phyloP scores from a whole-genome alignment of 2,113 vertebrate genomes.

The Limnothrissa miodon region DNA sequence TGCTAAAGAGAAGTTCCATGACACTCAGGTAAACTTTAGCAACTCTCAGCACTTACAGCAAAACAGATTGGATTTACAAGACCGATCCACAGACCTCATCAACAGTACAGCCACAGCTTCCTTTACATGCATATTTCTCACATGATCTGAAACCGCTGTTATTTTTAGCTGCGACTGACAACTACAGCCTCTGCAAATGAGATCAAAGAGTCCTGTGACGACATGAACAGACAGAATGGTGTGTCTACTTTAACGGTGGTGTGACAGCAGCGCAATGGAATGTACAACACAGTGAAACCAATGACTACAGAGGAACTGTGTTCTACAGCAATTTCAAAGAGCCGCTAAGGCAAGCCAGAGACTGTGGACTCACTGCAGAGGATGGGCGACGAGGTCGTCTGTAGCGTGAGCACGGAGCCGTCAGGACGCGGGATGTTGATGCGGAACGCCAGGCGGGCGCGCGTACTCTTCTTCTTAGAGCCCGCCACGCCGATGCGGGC shows the following conservation, averaged over 20 bases:
- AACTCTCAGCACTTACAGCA: not conserved
- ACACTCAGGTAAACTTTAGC: not conserved
- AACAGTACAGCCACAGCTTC: no score
- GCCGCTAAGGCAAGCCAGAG: not conserved
- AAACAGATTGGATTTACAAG: no score
- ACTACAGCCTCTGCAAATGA: not conserved
- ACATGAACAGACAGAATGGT: not conserved
- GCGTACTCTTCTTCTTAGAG: slow-evolving; percentile 98
- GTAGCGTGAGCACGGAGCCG: slow-evolving; percentile 85
- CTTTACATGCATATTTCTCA: not conserved
- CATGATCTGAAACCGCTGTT: not conserved
- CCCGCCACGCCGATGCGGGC: slow-evolving; percentile 95
- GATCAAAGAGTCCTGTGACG: not conserved
- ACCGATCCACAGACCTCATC: no score
- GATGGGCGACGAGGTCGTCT: slow-evolving; percentile 90
- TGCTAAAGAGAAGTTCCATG: not conserved
- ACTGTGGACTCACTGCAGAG: slow-evolving; percentile 88
- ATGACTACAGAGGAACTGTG: not conserved
- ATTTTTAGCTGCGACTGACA: not conserved
- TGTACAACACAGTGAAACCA: not conserved
- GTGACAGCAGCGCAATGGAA: not conserved
- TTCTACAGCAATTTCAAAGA: not conserved
- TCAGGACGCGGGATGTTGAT: slow-evolving; percentile 90
- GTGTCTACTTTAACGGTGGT: not conserved
- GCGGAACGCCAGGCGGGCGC: slow-evolving; percentile 92